Conservation (phyloP, 2,113 vertebrate species). For the Copsychus sechellarum region DNA sequence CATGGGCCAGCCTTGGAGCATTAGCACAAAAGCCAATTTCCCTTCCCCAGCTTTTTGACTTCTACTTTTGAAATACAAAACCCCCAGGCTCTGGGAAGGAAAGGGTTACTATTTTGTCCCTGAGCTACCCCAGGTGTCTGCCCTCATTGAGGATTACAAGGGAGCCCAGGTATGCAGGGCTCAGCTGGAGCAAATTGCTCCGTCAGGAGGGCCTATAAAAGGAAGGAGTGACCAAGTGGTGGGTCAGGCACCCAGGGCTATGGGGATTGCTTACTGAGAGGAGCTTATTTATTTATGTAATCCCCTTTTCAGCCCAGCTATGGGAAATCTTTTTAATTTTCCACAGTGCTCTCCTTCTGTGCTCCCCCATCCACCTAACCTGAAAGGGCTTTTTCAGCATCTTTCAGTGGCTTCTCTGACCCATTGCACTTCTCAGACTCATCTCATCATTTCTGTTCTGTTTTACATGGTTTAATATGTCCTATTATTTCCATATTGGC, state of each 20-base stretch:
- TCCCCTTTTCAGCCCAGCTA: neutral
- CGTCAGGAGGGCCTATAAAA: neutral
- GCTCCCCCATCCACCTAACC: neutral
- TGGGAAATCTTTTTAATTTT: neutral
- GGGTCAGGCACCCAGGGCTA: neutral
- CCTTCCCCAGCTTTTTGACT: neutral
- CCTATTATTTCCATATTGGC: constrained; percentile 12
- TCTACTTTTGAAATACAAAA: neutral
- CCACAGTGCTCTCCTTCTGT: neutral
- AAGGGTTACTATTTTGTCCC: neutral
- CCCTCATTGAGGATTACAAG: neutral
- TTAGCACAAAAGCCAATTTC: neutral
- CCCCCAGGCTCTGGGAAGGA: neutral
- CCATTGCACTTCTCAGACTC: neutral
- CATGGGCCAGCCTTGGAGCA: neutral
- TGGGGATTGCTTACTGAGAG: neutral
- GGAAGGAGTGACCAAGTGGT: neutral
- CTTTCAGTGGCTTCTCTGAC: neutral
- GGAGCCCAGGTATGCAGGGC: neutral
- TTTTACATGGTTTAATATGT: neutral
- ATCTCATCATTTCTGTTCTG: neutral
- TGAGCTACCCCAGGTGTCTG: neutral
- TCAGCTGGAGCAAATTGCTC: neutral
- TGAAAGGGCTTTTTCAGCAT: neutral
- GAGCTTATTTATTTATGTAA: neutral